Base-by-base conservation (phyloP, 2,113 vertebrate species). In the Casuarius casuarius region DNA sequence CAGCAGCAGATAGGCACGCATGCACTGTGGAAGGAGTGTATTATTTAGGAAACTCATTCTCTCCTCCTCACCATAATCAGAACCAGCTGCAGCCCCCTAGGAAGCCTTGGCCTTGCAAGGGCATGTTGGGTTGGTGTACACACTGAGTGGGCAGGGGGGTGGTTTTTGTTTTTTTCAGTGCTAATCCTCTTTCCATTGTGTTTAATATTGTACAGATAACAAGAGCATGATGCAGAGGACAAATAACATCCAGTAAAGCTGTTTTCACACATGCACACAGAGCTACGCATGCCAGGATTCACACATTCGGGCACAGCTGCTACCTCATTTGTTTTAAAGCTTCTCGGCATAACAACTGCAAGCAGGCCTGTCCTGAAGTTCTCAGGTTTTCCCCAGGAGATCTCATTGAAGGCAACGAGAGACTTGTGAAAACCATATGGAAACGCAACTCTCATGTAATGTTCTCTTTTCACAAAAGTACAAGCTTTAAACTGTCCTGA, bases 401-500 rank as follows among this genome's bases (percentile, higher is more conserved):
- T 84, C 44, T 54, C 49, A 80, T 5, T 44, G 61, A 67, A 0
- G 0, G 49, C 80, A 89, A n/a, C 0, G 3, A 78, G 52, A 73
- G 14, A n/a, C 68, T 93, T 92, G 77, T 63, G 83, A 86, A 93
- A 91, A 84, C 8, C 59, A 29, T 2, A 40, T 87, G 67, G 77
- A 79, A 71, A 46, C 59, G 46, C 63, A 76, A 58, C 70, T 44
- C 29, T 85, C 78, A 31, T 20, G 35, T 72, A 62, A 71, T 73
- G 56, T 83, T 86, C 35, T 87, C 84, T 92, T 59, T 49, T 80
- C 63, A 73, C 63, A 66, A n/a, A 94, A 95, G 54, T 8, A 71
- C 46, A 82, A 84, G 89, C 54, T 85, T 72, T 76, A 77, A 85
- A 79, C 71, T 73, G 51, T 63, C 80, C 70, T 59, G 62, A 96